phyloP scores from a whole-genome alignment of 2,888 invertebrate species.

The Zaprionus obscuricornis region DNA sequence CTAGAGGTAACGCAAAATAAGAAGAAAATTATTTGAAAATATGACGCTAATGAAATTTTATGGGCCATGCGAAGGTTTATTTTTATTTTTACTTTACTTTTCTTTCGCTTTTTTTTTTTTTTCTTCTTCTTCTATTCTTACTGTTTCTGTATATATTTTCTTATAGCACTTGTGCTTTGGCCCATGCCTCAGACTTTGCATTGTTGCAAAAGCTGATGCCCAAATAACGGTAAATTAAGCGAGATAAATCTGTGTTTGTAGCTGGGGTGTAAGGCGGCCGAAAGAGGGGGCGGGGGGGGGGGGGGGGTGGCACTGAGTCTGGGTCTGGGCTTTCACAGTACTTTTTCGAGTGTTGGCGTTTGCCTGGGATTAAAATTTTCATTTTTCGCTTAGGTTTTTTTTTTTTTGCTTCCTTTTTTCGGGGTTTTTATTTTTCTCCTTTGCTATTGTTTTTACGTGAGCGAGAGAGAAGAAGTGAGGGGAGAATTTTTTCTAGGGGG shows the following conservation, averaged over 20 bases:
- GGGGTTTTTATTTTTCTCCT: slow-evolving; percentile 17
- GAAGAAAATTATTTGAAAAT: slow-evolving; percentile 77
- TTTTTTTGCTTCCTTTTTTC: slow-evolving; percentile 13
- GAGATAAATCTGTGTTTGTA: slow-evolving; percentile 71
- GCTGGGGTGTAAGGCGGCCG: neutral
- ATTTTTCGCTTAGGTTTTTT: slow-evolving; percentile 40
- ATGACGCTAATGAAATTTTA: slow-evolving; percentile 80
- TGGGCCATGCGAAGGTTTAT: slow-evolving; percentile 79
- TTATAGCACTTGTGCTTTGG: too few relatives aligned
- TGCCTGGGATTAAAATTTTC: slow-evolving; percentile 67
- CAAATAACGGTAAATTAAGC: slow-evolving; percentile 78
- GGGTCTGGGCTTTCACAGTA: slow-evolving; percentile 44
- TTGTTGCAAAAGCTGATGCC: slow-evolving; percentile 74
- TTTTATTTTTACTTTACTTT: too few relatives aligned
- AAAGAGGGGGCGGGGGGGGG: neutral
- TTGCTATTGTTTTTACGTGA: slow-evolving; percentile 3
- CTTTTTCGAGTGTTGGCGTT: slow-evolving; percentile 60
- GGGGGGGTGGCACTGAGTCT: slow-evolving; percentile 33
- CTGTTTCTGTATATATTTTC: too few relatives aligned
- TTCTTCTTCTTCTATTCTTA: too few relatives aligned
- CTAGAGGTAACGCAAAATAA: slow-evolving; percentile 47
- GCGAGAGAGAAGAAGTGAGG: too few relatives aligned
- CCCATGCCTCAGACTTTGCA: slow-evolving; percentile 47
- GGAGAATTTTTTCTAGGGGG: slow-evolving; percentile 2
- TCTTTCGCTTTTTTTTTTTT: too few relatives aligned